Evolutionary conservation across 1,140 invertebrate genomes (phyloP).

Genomic region (Megathymus violae): DNA sequence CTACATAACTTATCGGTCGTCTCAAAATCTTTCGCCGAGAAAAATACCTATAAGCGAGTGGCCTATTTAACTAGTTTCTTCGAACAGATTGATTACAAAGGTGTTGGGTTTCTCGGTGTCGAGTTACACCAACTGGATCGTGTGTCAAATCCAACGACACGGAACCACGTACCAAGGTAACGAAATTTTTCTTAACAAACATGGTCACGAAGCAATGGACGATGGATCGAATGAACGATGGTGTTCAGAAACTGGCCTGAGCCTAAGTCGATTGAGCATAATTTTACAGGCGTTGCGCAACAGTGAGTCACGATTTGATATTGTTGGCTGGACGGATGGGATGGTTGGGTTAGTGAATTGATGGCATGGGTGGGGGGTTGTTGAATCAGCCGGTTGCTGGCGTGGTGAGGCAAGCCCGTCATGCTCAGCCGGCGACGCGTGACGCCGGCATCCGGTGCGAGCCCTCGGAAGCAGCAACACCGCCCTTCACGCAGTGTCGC

Average conservation of each 20-base stretch:
- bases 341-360: conserved; percentile 7
- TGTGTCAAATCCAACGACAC: conserved; percentile 51
- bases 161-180: conserved; percentile 63
- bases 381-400: conserved; percentile 50
- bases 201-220: background rate
- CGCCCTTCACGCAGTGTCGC: conserved; percentile 50
- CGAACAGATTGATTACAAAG: conserved; percentile 44
- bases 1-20: conserved; percentile 1
- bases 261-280: conserved; percentile 5
- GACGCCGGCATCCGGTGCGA: conserved; percentile 63
- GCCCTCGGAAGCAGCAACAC: conserved; percentile 59
- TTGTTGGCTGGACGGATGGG: conserved; percentile 20
- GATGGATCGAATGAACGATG: background rate
- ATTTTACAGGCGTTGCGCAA: conserved; percentile 57
- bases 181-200: conserved; percentile 42
- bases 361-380: conserved; percentile 31
- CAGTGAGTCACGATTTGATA: conserved; percentile 50
- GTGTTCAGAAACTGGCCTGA: no score
- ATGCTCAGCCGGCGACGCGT: conserved; percentile 66
- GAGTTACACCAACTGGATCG: conserved; percentile 45
- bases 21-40: conserved; percentile 5
- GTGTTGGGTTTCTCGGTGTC: conserved; percentile 39
- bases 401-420: conserved; percentile 68
- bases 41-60: conserved; percentile 24
- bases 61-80: conserved; percentile 43